Evolutionary conservation across 2,888 invertebrate species (phyloP).

Genomic region (Magallana nippona): DNA sequence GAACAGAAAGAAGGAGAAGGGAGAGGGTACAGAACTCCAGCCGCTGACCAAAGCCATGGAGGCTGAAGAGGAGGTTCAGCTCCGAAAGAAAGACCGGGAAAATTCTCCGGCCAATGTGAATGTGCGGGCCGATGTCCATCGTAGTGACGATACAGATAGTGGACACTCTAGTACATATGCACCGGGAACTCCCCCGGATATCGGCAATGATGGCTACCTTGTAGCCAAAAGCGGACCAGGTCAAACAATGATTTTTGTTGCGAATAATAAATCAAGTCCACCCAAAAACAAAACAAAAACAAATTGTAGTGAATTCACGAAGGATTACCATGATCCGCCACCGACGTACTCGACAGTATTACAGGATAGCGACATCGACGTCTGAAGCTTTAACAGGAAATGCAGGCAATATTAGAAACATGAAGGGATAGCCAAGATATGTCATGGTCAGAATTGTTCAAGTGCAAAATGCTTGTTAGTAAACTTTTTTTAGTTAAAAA

Average conservation of each 20-base stretch:
- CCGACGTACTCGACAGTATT: conserved; percentile 72
- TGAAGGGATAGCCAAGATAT: background rate
- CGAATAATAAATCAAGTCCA: conserved; percentile 50
- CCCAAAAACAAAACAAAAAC: conserved; percentile 47
- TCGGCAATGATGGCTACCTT: conserved; percentile 72
- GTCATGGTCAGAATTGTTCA: no score
- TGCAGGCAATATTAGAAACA: no score
- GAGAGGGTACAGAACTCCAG: conserved; percentile 63
- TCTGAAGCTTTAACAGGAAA: conserved; percentile 20
- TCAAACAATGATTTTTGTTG: conserved; percentile 50
- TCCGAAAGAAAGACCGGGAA: conserved; percentile 50
- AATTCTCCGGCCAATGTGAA: conserved; percentile 62
- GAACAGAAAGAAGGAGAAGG: conserved; percentile 64
- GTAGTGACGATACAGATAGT: conserved; percentile 72
- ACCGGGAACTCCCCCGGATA: conserved; percentile 68
- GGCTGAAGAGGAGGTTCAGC: conserved; percentile 53
- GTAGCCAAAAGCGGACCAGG: conserved; percentile 65
- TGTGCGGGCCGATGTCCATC: conserved; percentile 69
- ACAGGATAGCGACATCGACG: conserved; percentile 58
- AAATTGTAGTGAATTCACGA: conserved; percentile 64
- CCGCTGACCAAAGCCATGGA: conserved; percentile 58
- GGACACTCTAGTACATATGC: conserved; percentile 74
- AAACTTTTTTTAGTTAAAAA: no score
- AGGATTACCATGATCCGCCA: conserved; percentile 67
- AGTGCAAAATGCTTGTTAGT: no score